Evolutionary conservation across 2,113 vertebrate species (phyloP), one percentile per base, ranked within the genome.

Genomic region (Zosterops hypoxanthus): DNA sequence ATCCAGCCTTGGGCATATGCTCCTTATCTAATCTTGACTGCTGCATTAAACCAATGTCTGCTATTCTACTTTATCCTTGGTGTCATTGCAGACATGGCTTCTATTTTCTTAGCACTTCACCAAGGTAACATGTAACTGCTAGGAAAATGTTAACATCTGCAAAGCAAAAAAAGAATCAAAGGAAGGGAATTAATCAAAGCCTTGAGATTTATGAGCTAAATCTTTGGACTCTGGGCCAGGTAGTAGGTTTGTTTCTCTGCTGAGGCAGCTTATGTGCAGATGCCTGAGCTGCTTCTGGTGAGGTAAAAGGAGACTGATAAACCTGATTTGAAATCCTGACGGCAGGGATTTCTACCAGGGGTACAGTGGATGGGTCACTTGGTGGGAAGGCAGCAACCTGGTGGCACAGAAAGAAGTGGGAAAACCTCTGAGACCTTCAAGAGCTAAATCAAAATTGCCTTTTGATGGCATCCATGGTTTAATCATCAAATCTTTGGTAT

Each of bases 131-230:
- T 42, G 42, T 46, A 96, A 92, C 82, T 84, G 55, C 80, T 95
- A 63, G 94, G 94, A 94, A 97, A 97, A 96, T 63, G 82, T 95
- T 92, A 97, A 94, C 94, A 92, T 96, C 93, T 95, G 95, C 0
- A 0, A 90, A 82, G 57, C 66, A 12, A 65, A 83, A 83, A 82
- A 81, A 25, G 75, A 91, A 61, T 13, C 83, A 80, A 89, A 79
- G 77, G 69, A 90, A 91, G 77, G 81, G 89, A 94, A 94, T 94
- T 89, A 94, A 94, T 92, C 95, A 88, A 88, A 95, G 42, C 82
- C 85, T 86, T 90, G 68, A 96, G 94, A 92, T 95, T 96, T 97
- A 92, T 84, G 80, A 49, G 64, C 88, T 94, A 93, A 96, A 90
- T 86, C 88, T 82, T 90, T 71, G 85, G 90, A 88, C 53, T 96